Evolutionary conservation across 2,113 vertebrate species (phyloP), one percentile per base, ranked within the genome.

Genomic region (Phoxinus phoxinus): DNA sequence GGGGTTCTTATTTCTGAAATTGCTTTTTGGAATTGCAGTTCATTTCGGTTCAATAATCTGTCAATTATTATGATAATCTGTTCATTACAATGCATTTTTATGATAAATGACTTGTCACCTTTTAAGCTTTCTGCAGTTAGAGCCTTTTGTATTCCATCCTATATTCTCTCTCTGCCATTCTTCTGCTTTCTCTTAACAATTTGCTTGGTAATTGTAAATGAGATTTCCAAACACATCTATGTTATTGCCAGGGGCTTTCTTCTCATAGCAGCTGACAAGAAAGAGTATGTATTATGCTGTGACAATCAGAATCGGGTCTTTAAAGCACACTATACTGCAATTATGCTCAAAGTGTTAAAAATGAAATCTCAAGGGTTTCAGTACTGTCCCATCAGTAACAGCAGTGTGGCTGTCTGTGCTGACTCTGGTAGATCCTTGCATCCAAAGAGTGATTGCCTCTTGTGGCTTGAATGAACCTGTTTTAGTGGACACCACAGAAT

Each of bases 141-240:
- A 71, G 74, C 19, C 61, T 41, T 81, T 67, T 81, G 44, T 69
- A 69, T 53, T 46, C 44, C 3, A 65, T 4, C 9, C 3, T 5
- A 32, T 32, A 82, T 69, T 82, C 4, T 81, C 46, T 81, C n/a
- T 35, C 80, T 69, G 41, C 12, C 80, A 27, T 81, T 48, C 2
- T 32, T 81, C 12, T 25, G 25, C 6, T 56, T 81, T 81, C 15
- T 63, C 15, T 44, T 21, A 51, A 69, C 44, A 51, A 12, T 65
- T 15, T 67, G 46, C 67, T 53, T 83, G 72, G 81, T 37, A 51
- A 25, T 58, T 83, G 13, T n/a, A 72, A 82, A 72, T 56, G 12
- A 56, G 46, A 25, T 71, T 82, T 71, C 15, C 25, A 71, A 51
- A 69, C 56, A 80, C 15, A 27, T 44, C 3, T 46, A 11, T 6